Evolutionary conservation across 2,888 invertebrate genomes (phyloP), one percentile per base, ranked within the genome.

Genomic region (Rotaria sp.): DNA sequence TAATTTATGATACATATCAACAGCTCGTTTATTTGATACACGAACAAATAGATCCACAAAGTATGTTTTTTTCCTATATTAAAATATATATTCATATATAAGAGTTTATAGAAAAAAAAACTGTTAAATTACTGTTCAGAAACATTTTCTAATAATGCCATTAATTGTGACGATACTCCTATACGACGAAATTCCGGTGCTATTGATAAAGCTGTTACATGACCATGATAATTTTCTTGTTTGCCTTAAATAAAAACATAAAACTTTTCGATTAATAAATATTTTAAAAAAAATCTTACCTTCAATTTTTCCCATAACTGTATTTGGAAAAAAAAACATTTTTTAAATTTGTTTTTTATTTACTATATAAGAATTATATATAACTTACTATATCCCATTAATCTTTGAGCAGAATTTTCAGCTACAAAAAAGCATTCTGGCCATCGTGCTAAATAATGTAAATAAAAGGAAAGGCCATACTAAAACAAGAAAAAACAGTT

Each of bases 161-260:
- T 99, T 84, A 99, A 92, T 85, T 94, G 94, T 11, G 95, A 96
- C 67, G 97, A 98, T 85, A 99, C 92, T 3, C 97, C 97, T 24
- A 97, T 92, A 88, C 98, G 93, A 89, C 99, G 93, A 90, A 95
- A 98, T 90, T 96, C 95, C 2, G 97, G 96, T 10, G 97, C 95
- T 3, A 99, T 97, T 13, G 97, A 97, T 59, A 99, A 92, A 3
- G 98, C 98, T 80, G 99, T 99, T 21, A 99, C 98, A 92, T 99
- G 99, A 0, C 99, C 99, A 92, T 99, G 99, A 97, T 97, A 99
- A 90, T 96, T 95, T 89, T 97, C 96, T 85, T 99, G 99, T 92
- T 99, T 99, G 0, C 97, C 95, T 92, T 99, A 99, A 18, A 59
- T 98, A 98, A 97, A 99, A 98, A 86, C 24, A 21, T 45, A 80